A percentile compares a stretch with the other conserved stretches of the same genome.
Evolutionary conservation across 2,888 invertebrate species (phyloP).

Genomic region (Baronia brevicornis): DNA sequence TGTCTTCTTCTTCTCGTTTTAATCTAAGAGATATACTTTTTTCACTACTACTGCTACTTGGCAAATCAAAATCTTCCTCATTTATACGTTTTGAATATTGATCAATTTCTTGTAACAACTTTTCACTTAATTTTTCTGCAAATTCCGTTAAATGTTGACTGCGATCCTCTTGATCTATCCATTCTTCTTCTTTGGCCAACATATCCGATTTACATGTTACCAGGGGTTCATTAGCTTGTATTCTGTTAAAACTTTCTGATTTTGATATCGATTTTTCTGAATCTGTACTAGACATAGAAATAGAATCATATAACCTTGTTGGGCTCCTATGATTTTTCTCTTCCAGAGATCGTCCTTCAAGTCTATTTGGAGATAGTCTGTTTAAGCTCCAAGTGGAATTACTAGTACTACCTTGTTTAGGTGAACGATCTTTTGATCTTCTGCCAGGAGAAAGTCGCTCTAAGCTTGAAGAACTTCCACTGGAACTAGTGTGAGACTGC

Average conservation of each 20-base stretch:
- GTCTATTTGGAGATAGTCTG: slow-evolving; percentile 64
- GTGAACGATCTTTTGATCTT: slow-evolving; percentile 68
- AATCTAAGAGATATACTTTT: slow-evolving; percentile 69
- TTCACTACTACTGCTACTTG: slow-evolving; percentile 69
- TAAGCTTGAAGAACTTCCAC: slow-evolving; percentile 68
- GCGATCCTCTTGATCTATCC: slow-evolving; percentile 77
- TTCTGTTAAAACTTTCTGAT: slow-evolving; percentile 69
- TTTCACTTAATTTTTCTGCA: slow-evolving; percentile 88
- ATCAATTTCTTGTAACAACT: slow-evolving; percentile 85
- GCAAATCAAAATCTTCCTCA: slow-evolving; percentile 70
- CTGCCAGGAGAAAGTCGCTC: slow-evolving; percentile 68
- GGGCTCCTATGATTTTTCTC: slow-evolving; percentile 69
- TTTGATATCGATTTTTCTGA: slow-evolving; percentile 71
- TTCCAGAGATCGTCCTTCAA: slow-evolving; percentile 66
- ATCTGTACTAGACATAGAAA: slow-evolving; percentile 69
- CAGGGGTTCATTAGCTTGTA: slow-evolving; percentile 68
- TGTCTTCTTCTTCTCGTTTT: slow-evolving; percentile 65
- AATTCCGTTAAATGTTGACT: slow-evolving; percentile 84
- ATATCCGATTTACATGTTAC: slow-evolving; percentile 71
- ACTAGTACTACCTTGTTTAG: slow-evolving; percentile 66
- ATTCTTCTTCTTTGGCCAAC: slow-evolving; percentile 66
- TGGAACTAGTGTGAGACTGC: slow-evolving; percentile 68
- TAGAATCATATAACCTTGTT: slow-evolving; percentile 63
- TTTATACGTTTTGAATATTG: slow-evolving; percentile 71
- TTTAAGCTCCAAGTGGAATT: slow-evolving; percentile 72